Percentiles rank a stretch among this genome's conserved stretches.
These are phyloP conservation scores for Rotaria sp. DNA, from an alignment of 2,888 invertebrate genomes.

Conservation along the genomic window DNA sequence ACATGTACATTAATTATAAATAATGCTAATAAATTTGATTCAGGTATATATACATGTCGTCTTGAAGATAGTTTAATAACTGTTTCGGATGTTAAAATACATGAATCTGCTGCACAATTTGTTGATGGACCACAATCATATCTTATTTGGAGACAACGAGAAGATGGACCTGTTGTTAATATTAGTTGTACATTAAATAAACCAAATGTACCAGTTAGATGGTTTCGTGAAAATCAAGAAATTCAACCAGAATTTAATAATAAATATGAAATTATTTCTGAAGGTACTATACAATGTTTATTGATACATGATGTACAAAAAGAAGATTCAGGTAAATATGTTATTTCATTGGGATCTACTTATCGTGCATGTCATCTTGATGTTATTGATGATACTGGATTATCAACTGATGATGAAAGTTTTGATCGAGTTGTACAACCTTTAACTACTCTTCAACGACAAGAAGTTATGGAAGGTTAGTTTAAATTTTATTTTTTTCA, in stretches of 20 bases:
- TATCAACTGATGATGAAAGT: background rate
- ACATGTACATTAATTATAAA: slow-evolving; percentile 19
- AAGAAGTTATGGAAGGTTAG: slow-evolving; percentile 4
- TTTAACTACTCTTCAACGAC: background rate
- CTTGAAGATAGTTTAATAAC: slow-evolving; percentile 34
- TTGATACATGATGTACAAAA: slow-evolving; percentile 28
- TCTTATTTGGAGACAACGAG: slow-evolving; percentile 21
- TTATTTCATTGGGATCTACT: slow-evolving; percentile 32
- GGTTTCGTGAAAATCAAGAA: slow-evolving; percentile 37
- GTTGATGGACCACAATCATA: slow-evolving; percentile 27
- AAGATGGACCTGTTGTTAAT: slow-evolving; percentile 32
- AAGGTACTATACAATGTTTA: slow-evolving; percentile 36
- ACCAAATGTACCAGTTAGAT: slow-evolving; percentile 32
- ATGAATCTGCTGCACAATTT: slow-evolving; percentile 28
- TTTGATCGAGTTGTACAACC: background rate
- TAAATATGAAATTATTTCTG: slow-evolving; percentile 38
- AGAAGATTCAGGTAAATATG: slow-evolving; percentile 28
- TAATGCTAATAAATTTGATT: background rate
- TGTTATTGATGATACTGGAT: slow-evolving; percentile 6
- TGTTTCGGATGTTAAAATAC: slow-evolving; percentile 35
- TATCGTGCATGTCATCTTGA: slow-evolving; percentile 18
- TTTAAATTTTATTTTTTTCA: background rate
- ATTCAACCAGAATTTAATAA: background rate
- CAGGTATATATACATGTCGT: slow-evolving; percentile 33
- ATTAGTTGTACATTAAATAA: slow-evolving; percentile 37